Evolutionary conservation across 1,140 invertebrate species (phyloP).

Genomic region (Panulirus ornatus): DNA sequence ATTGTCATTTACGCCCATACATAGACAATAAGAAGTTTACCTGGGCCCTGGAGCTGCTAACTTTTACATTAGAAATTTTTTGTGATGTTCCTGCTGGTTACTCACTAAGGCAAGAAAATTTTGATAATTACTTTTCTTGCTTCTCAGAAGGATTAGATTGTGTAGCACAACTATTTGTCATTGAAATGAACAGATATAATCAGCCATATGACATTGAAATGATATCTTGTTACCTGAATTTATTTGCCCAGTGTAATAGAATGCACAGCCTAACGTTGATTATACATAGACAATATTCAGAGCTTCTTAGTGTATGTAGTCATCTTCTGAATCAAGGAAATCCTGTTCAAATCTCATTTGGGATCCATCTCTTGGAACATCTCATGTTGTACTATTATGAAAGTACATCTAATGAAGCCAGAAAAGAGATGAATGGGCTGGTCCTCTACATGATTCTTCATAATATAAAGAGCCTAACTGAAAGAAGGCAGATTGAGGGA

Average conservation of each 20-base stretch:
- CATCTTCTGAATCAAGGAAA: constrained; percentile 11
- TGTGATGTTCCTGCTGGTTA: not conserved
- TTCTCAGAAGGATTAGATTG: constrained; percentile 23
- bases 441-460: not conserved
- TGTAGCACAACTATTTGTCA: constrained; percentile 43
- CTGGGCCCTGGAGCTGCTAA: constrained; percentile 43
- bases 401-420: not conserved
- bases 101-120: not conserved
- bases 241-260: constrained; percentile 22
- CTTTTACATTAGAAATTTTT: constrained; percentile 33
- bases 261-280: not conserved
- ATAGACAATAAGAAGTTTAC: constrained; percentile 5
- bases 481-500: constrained; percentile 45
- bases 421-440: not conserved
- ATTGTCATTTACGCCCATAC: constrained; percentile 55
- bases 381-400: constrained; percentile 35
- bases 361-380: constrained; percentile 33
- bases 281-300: constrained; percentile 15
- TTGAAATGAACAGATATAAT: not conserved
- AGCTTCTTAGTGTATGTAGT: constrained; percentile 7
- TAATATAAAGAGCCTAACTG: constrained; percentile 8
- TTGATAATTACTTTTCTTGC: not conserved
- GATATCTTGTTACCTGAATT: constrained; percentile 14
- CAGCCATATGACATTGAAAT: constrained; percentile 36
- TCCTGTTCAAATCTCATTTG: constrained; percentile 26